Base-by-base conservation (phyloP, 2,888 invertebrate species). In the Agonum fuliginosum region DNA sequence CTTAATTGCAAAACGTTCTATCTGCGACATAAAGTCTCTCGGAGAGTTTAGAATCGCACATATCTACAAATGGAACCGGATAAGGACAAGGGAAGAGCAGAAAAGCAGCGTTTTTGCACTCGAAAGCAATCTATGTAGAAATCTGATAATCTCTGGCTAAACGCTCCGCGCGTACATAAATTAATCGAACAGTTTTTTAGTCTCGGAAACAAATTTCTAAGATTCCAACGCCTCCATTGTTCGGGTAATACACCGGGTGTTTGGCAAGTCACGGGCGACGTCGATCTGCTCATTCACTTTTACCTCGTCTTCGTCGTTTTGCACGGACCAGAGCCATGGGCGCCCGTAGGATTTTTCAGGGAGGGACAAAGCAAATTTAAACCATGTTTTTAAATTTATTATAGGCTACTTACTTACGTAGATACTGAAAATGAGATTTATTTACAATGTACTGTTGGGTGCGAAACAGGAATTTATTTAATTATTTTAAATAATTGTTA, bases 111-210 rank as follows among this genome's bases (percentile, higher is more conserved):
- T 72, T 75, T 62, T 78, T 76, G 76, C 75, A 73, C 70, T 79
- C 30, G 62, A 78, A 78, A 80, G 78, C 78, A 79, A 80, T 79
- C 79, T 80, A 79, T 77, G 54, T 34, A 78, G 77, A 72, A 54
- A 78, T 80, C 78, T 78, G 75, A 78, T 78, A 80, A 79, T 80
- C 80, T 79, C 79, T 62, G 71, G 78, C 67, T 79, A 79, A 77
- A 78, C 78, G 79, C 75, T 79, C 58, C 78, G 78, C 78, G 75
- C 46, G 67, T 78, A 78, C 79, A 79, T 78, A 79, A 78, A 80
- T 80, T 75, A 79, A 80, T 79, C 78, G 78, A 78, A 78, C 73
- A 67, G 78, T 76, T 79, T 79, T 78, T 79, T 78, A 62, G 17
- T 43, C 62, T 75, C 58, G 70, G 76, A 41, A 79, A 79, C 75